phyloP scores from a whole-genome alignment of 1,140 invertebrate species.

The Chlorops oryzae region DNA sequence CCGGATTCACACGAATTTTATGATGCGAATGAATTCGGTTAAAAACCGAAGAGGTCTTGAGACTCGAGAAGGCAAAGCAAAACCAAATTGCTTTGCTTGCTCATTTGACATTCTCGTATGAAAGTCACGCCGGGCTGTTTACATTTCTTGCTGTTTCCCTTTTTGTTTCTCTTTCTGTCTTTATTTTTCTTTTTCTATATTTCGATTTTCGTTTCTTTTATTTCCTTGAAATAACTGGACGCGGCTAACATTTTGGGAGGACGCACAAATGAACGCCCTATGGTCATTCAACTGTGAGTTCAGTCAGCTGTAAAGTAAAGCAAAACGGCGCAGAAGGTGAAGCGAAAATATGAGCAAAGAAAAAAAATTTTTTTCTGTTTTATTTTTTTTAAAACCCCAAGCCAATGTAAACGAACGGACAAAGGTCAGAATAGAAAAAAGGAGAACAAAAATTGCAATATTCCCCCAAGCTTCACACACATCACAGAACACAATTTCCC shows the following conservation, averaged over 20 bases:
- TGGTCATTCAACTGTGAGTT: conserved; percentile 31
- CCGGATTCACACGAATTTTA: no score
- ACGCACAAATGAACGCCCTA: conserved; percentile 17
- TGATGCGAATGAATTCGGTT: no score
- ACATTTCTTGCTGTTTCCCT: conserved; percentile 15
- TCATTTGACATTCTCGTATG: no score
- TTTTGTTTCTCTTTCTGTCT: conserved; percentile 6
- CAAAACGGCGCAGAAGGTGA: conserved; percentile 8
- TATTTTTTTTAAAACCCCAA: no score
- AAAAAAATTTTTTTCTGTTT: conserved; percentile 27
- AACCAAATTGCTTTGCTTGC: no score
- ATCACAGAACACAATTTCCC: neutral
- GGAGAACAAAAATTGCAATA: neutral
- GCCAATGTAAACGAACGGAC: no score
- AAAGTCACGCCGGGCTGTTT: no score
- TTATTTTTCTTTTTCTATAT: conserved; percentile 13
- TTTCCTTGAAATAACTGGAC: no score
- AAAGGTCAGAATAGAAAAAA: no score
- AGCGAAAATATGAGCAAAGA: conserved; percentile 14
- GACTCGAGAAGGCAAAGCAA: no score
- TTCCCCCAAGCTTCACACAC: neutral
- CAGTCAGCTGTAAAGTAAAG: conserved; percentile 17
- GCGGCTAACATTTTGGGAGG: no score
- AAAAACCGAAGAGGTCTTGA: no score
- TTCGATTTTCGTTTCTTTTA: neutral